Evolutionary conservation across 1,140 invertebrate genomes (phyloP).

Genomic region (Hypothenemus hampei): DNA sequence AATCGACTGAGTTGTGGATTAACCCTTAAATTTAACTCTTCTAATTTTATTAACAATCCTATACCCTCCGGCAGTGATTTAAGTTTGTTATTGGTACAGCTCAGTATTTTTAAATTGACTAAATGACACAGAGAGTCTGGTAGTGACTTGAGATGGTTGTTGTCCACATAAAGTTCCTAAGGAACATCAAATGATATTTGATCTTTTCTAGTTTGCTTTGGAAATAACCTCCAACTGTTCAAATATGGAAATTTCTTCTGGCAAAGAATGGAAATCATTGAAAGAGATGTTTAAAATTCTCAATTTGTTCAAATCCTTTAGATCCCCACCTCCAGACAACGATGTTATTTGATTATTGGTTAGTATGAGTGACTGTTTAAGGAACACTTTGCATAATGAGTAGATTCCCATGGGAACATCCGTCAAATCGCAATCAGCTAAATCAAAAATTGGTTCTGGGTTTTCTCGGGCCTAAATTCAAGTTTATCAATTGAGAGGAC

Average conservation of each 20-base stretch:
- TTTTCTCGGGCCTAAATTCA: constrained; percentile 61
- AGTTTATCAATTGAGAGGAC: background rate
- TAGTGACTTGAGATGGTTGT: constrained; percentile 60
- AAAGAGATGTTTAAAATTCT: constrained; percentile 65
- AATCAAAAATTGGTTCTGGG: constrained; percentile 69
- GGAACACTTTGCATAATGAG: constrained; percentile 70
- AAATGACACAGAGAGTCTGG: constrained; percentile 63
- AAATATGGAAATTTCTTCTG: constrained; percentile 57
- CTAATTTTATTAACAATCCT: constrained; percentile 56
- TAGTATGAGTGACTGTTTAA: constrained; percentile 64
- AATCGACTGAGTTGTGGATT: constrained; percentile 56
- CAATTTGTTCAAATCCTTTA: constrained; percentile 62
- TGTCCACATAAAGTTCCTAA: constrained; percentile 62
- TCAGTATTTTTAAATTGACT: constrained; percentile 57
- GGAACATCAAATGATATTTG: background rate
- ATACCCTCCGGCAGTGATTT: constrained; percentile 60
- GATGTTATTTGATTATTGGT: constrained; percentile 62
- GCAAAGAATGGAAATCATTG: constrained; percentile 62
- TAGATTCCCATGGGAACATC: constrained; percentile 68
- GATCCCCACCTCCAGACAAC: constrained; percentile 62
- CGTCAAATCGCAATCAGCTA: constrained; percentile 65
- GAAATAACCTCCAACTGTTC: constrained; percentile 53
- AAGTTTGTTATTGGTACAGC: constrained; percentile 67
- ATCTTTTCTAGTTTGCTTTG: background rate
- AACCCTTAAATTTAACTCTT: constrained; percentile 52